phyloP scores from a whole-genome alignment of 2,888 invertebrate species.

The Diarsia dahlii region DNA sequence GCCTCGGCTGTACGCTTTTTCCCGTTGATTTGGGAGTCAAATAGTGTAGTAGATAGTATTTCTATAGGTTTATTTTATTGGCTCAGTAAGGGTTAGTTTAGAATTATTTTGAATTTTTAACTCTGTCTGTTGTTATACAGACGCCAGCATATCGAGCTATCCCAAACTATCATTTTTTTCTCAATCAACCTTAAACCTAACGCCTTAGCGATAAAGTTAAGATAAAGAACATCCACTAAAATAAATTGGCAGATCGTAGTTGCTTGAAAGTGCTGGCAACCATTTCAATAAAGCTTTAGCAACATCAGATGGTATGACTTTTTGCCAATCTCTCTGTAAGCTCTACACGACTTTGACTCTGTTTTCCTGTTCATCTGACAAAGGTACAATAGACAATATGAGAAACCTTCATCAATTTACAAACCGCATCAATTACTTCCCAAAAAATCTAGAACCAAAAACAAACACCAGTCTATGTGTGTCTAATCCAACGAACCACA shows the following conservation, averaged over 20 bases:
- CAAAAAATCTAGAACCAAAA: conserved; percentile 37
- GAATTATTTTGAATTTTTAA: background rate
- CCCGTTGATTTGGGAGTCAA: conserved; percentile 42
- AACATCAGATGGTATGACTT: too few relatives aligned
- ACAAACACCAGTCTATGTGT: conserved; percentile 41
- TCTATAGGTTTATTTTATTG: conserved; percentile 2
- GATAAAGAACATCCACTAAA: too few relatives aligned
- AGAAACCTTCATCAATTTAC: background rate
- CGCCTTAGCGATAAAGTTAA: too few relatives aligned
- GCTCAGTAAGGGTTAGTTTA: background rate
- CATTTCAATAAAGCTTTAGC: too few relatives aligned
- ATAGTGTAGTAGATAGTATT: conserved; percentile 29
- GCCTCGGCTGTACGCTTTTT: conserved; percentile 38
- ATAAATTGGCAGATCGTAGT: too few relatives aligned
- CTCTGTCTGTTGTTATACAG: background rate
- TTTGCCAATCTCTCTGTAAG: background rate
- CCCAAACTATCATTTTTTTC: too few relatives aligned
- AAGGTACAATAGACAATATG: background rate
- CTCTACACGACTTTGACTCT: background rate
- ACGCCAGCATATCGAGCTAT: too few relatives aligned
- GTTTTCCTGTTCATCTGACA: too few relatives aligned
- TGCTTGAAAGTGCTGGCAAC: too few relatives aligned
- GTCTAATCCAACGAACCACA: conserved; percentile 60
- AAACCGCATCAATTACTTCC: background rate
- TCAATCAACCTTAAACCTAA: too few relatives aligned